phyloP scores from a whole-genome alignment of 2,888 invertebrate species.

The Amphipyra tragopoginis region DNA sequence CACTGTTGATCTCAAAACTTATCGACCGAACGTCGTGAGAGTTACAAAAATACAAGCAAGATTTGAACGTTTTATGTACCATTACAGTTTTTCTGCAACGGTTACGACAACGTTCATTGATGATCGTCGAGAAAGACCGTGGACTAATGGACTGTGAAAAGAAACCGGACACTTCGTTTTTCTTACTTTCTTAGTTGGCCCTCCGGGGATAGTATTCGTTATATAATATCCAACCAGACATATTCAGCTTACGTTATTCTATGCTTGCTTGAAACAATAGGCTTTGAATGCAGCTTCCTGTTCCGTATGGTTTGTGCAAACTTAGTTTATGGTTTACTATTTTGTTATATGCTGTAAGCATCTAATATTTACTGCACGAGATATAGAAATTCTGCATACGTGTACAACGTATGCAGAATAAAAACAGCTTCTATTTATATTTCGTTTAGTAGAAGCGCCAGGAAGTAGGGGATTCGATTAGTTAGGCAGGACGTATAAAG shows the following conservation, averaged over 20 bases:
- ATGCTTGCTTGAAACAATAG: slow-evolving; percentile 16
- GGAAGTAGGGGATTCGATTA: too few species aligned
- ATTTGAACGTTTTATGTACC: slow-evolving; percentile 38
- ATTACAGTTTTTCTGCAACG: slow-evolving; percentile 51
- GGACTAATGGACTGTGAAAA: slow-evolving; percentile 56
- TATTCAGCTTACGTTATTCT: slow-evolving; percentile 32
- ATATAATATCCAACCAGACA: slow-evolving; percentile 36
- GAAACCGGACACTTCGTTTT: slow-evolving; percentile 55
- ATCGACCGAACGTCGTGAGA: slow-evolving; percentile 19
- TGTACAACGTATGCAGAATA: too few species aligned
- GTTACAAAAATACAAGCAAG: slow-evolving; percentile 20
- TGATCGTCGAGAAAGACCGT: slow-evolving; percentile 43
- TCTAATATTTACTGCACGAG: too few species aligned
- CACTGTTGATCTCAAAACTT: slow-evolving; percentile 23
- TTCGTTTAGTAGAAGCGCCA: too few species aligned
- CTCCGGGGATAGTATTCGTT: slow-evolving; percentile 35
- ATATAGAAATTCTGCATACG: too few species aligned
- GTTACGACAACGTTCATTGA: slow-evolving; percentile 49
- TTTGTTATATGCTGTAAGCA: too few species aligned
- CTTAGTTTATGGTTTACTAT: neutral
- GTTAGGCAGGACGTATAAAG: too few species aligned
- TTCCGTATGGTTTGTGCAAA: slow-evolving; percentile 11
- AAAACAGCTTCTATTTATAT: too few species aligned
- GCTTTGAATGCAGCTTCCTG: slow-evolving; percentile 4
- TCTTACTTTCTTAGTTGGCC: slow-evolving; percentile 43